Conservation (phyloP, 2,797 vertebrate species). For the Anguilla pacifica region DNA sequence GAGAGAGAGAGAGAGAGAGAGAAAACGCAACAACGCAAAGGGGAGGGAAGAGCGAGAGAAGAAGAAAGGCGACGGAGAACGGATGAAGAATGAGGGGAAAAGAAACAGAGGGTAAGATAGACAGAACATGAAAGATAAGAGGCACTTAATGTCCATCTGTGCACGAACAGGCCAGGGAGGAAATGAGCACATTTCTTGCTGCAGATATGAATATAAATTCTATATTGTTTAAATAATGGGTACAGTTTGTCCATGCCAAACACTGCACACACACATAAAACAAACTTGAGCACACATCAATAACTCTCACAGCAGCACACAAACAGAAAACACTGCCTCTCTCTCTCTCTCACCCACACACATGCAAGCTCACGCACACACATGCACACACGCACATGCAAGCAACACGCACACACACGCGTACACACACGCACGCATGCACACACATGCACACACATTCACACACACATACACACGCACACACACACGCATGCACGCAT, state of each 20-base stretch:
- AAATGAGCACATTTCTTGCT: neutral
- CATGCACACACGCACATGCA: constrained; percentile 50
- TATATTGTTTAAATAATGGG: neutral
- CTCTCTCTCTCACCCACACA: neutral
- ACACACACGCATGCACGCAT: constrained; percentile 67
- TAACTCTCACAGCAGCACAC: constrained; percentile 5
- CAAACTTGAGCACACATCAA: neutral
- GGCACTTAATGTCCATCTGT: constrained; percentile 5
- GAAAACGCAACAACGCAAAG: neutral
- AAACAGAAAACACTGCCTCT: neutral
- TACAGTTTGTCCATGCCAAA: neutral
- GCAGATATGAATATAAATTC: neutral
- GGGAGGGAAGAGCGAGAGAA: neutral
- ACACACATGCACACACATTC: constrained; percentile 34
- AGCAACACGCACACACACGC: constrained; percentile 43
- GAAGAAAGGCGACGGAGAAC: neutral
- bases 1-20: neutral
- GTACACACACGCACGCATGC: constrained; percentile 14
- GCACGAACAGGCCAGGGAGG: constrained; percentile 24
- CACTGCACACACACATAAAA: neutral
- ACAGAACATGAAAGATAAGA: neutral
- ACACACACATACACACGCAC: constrained; percentile 67
- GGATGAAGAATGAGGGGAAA: neutral
- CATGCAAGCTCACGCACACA: constrained; percentile 13
- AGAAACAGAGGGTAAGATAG: neutral